Evolutionary conservation across 37 sponge, comb jelly and placozoan genomes (phyloP).

Genomic region (Cliona cf. orientalis): DNA sequence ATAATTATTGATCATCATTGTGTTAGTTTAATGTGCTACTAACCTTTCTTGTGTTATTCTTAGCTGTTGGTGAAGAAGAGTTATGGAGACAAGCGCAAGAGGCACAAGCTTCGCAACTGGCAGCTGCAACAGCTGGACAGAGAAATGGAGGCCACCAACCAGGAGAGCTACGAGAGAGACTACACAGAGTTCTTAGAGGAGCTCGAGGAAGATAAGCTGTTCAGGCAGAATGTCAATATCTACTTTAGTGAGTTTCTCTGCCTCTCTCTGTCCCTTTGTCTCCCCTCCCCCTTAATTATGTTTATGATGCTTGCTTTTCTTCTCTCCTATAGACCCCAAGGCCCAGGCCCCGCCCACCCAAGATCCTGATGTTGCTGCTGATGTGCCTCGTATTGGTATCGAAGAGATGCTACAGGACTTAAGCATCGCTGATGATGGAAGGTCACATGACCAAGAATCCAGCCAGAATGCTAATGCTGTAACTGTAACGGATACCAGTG

Average conservation of each 20-base stretch:
- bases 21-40: neutral
- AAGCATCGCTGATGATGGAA: no score
- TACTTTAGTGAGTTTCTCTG: conserved; percentile 60
- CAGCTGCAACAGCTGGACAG: conserved; percentile 77
- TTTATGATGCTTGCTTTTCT: neutral
- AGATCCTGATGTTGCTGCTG: conserved; percentile 28
- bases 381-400: conserved; percentile 80
- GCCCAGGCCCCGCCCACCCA: neutral
- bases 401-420: conserved; percentile 94
- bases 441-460: no score
- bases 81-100: conserved; percentile 86
- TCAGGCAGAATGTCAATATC: conserved; percentile 88
- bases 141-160: conserved; percentile 43
- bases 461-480: no score
- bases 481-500: no score
- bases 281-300: neutral
- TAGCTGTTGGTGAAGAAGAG: conserved; percentile 94
- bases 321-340: neutral
- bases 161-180: conserved; percentile 58
- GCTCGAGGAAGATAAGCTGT: conserved; percentile 84
- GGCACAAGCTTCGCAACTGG: conserved; percentile 89
- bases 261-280: neutral
- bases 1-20: neutral
- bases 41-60: neutral
- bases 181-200: conserved; percentile 90